These are phyloP conservation scores for Setophaga coronata DNA, from an alignment of 2,113 vertebrate species.

Conservation along the genomic window DNA sequence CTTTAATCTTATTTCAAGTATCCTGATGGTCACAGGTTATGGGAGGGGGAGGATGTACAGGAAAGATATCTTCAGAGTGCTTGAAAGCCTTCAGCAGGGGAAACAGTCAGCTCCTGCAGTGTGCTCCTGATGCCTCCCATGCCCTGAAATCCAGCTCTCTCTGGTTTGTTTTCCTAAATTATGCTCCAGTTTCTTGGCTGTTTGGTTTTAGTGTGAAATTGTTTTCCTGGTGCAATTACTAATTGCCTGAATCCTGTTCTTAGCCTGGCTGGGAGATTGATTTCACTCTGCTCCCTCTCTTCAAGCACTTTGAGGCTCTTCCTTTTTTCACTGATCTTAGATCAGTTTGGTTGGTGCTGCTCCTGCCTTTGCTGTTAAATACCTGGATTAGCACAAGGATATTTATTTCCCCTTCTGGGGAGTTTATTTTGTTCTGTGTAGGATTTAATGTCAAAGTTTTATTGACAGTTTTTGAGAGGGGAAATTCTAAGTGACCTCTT, in stretches of 20 bases:
- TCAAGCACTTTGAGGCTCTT: background rate
- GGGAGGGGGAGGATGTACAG: background rate
- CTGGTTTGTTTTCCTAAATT: background rate
- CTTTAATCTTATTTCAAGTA: background rate
- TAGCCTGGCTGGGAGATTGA: background rate
- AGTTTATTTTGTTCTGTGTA: background rate
- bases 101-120: background rate
- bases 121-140: accelerated
- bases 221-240: background rate
- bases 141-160: background rate
- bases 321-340: background rate
- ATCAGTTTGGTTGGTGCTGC: background rate
- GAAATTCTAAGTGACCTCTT: background rate
- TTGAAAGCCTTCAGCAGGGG: background rate
- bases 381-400: background rate
- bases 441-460: background rate
- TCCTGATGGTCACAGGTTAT: background rate
- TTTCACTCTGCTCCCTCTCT: background rate
- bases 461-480: background rate
- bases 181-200: background rate
- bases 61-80: background rate
- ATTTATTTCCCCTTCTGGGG: background rate
- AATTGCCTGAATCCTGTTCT: background rate
- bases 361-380: background rate
- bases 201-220: background rate